phyloP scores from a whole-genome alignment of 2,888 invertebrate genomes.

The Eupithecia vulgata region DNA sequence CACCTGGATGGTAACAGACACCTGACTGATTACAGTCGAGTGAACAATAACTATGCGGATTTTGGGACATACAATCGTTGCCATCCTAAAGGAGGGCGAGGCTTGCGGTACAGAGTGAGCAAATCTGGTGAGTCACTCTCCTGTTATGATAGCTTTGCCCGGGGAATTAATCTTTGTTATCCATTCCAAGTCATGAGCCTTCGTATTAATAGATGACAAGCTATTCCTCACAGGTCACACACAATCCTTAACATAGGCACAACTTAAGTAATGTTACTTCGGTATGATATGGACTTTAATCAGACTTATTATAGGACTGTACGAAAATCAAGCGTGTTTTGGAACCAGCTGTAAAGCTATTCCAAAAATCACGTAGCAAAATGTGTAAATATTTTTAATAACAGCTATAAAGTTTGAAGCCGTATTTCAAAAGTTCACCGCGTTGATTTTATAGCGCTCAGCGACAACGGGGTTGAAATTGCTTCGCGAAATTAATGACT shows the following conservation, averaged over 20 bases:
- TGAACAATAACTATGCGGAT: conserved; percentile 83
- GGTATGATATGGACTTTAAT: neutral
- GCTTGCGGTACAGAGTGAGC: conserved; percentile 75
- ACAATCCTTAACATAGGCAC: neutral
- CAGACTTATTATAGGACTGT: neutral
- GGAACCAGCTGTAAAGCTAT: neutral
- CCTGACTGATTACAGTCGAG: conserved; percentile 81
- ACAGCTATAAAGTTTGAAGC: conserved; percentile 35
- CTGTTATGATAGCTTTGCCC: conserved; percentile 1
- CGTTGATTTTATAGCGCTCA: conserved; percentile 51
- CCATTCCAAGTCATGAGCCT: neutral
- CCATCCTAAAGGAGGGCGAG: conserved; percentile 77
- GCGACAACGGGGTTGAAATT: conserved; percentile 46
- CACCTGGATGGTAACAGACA: conserved; percentile 87
- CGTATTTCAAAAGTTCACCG: conserved; percentile 46
- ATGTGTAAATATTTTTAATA: conserved; percentile 33
- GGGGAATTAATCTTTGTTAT: neutral
- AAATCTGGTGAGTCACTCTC: conserved; percentile 72
- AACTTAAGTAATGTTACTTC: neutral
- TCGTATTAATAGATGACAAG: neutral
- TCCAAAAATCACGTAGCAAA: conserved; percentile 11
- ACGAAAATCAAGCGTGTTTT: neutral
- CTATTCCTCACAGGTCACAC: neutral
- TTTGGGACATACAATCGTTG: conserved; percentile 75
- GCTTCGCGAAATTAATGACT: conserved; percentile 48